phyloP scores from a whole-genome alignment of 1,140 invertebrate genomes.

The Gryllus bimaculatus region DNA sequence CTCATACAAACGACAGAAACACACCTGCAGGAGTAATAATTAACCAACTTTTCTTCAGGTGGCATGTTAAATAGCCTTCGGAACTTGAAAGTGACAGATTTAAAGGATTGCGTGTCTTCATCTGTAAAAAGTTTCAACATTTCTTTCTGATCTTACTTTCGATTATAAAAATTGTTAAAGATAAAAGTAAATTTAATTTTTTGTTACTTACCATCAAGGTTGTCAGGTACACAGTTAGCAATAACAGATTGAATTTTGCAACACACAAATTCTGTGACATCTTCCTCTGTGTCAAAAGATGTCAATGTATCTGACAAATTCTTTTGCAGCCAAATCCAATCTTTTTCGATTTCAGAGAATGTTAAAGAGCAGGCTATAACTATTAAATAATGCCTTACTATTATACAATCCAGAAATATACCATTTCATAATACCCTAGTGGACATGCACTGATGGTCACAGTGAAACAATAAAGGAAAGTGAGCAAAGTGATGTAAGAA shows the following conservation, averaged over 20 bases:
- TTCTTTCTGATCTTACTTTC: constrained; percentile 6
- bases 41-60: constrained; percentile 89
- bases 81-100: constrained; percentile 75
- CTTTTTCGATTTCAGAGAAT: constrained; percentile 73
- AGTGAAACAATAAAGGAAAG: background rate
- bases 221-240: constrained; percentile 44
- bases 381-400: constrained; percentile 31
- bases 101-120: constrained; percentile 71
- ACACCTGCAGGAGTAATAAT: constrained; percentile 87
- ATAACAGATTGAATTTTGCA: constrained; percentile 93
- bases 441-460: background rate
- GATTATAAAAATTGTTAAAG: background rate
- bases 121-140: constrained; percentile 44
- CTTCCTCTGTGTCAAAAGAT: constrained; percentile 87
- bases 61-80: constrained; percentile 82
- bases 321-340: constrained; percentile 90
- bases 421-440: too few species aligned
- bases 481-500: background rate
- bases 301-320: constrained; percentile 79
- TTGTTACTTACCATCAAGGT: constrained; percentile 24
- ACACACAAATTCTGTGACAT: constrained; percentile 88
- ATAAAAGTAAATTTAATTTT: background rate
- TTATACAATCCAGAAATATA: too few species aligned
- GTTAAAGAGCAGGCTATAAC: constrained; percentile 80
- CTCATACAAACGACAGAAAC: too few species aligned